These are phyloP conservation scores for Chalcosyrphus nemorum DNA, from an alignment of 2,888 invertebrate species.

Conservation along the genomic window DNA sequence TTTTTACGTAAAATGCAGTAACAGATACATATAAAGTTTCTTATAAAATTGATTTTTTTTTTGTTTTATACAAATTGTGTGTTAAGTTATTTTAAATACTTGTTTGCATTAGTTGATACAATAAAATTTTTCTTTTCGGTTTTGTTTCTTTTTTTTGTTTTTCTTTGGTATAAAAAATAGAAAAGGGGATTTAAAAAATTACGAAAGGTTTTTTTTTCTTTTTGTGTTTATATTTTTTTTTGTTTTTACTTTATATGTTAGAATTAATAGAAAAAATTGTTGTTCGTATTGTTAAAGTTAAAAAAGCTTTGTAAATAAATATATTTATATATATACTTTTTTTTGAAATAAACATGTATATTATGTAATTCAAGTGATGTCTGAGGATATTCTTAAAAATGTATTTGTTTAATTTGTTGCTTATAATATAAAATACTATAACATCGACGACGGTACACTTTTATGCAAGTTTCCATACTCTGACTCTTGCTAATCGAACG, in stretches of 20 bases:
- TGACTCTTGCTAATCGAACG: constrained; percentile 14
- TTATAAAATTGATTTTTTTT: constrained; percentile 63
- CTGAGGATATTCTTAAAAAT: constrained; percentile 31
- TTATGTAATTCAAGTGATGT: constrained; percentile 26
- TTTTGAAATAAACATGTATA: constrained; percentile 27
- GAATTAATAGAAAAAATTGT: constrained; percentile 65
- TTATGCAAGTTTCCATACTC: not conserved
- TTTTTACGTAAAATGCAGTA: constrained; percentile 52
- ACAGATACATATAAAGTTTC: constrained; percentile 58
- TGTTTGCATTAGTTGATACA: constrained; percentile 31
- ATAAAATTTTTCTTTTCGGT: constrained; percentile 16
- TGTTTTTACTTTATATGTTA: constrained; percentile 50
- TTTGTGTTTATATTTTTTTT: too few species aligned
- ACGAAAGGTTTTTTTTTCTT: constrained; percentile 66
- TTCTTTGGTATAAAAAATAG: constrained; percentile 81
- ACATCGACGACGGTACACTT: constrained; percentile 21
- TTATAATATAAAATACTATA: not conserved
- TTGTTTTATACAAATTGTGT: constrained; percentile 13
- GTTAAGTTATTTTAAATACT: constrained; percentile 12
- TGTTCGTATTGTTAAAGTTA: constrained; percentile 45
- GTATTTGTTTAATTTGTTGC: constrained; percentile 5
- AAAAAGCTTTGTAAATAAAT: constrained; percentile 60
- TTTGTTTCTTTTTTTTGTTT: constrained; percentile 44
- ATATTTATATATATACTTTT: constrained; percentile 12
- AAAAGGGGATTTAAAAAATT: constrained; percentile 78